phyloP scores from a whole-genome alignment of 1,140 invertebrate species.

The Antheraea pernyi region DNA sequence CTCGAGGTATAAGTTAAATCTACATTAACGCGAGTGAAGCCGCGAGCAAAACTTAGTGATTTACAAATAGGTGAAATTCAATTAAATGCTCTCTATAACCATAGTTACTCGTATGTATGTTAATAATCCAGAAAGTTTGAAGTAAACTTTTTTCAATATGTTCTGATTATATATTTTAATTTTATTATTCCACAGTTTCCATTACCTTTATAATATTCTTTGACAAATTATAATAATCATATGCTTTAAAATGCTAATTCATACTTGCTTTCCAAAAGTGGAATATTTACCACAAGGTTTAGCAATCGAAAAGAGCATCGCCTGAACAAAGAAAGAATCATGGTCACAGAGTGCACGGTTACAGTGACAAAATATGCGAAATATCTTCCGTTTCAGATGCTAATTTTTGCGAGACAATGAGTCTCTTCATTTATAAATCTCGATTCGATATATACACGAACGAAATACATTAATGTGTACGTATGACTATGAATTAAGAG shows the following conservation, averaged over 20 bases:
- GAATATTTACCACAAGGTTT: not conserved
- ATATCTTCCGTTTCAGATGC: slow-evolving; percentile 57
- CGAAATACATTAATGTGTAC: not conserved
- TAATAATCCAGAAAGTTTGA: no score
- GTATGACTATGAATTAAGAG: not conserved
- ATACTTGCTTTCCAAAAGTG: not conserved
- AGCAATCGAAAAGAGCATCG: not conserved
- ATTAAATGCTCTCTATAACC: no score
- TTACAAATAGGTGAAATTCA: no score
- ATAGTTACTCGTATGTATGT: no score
- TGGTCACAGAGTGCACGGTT: slow-evolving; percentile 12
- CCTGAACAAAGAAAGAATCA: not conserved
- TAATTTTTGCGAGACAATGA: slow-evolving; percentile 47
- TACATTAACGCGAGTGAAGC: no score
- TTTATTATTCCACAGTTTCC: no score
- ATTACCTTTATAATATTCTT: no score
- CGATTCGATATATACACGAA: not conserved
- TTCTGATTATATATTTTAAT: no score
- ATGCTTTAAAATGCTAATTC: no score
- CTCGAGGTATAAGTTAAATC: no score
- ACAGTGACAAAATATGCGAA: slow-evolving; percentile 53
- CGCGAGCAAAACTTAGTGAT: no score
- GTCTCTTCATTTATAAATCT: slow-evolving; percentile 16
- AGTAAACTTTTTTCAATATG: no score
- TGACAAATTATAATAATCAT: not conserved